phyloP scores from a whole-genome alignment of 2,797 vertebrate genomes.

The Lepus townsendii region DNA sequence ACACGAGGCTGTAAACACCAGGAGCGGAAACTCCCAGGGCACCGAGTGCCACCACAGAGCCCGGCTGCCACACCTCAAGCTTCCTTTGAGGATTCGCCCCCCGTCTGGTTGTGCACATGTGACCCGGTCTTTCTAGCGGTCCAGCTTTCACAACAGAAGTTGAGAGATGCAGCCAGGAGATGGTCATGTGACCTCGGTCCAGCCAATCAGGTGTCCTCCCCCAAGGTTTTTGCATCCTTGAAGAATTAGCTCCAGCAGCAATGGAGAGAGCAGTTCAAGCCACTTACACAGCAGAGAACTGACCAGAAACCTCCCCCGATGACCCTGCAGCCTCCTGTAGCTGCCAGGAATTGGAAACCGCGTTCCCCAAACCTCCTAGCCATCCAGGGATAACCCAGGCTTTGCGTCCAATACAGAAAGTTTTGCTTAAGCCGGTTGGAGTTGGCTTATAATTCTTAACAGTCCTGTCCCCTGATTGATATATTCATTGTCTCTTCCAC shows the following conservation, averaged over 20 bases:
- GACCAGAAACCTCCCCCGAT: neutral
- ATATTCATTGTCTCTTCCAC: conserved; percentile 29
- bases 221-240: neutral
- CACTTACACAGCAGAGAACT: neutral
- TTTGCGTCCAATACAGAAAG: neutral
- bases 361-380: conserved; percentile 55
- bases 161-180: neutral
- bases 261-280: neutral
- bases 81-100: neutral
- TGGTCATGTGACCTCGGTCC: neutral
- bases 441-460: conserved; percentile 54
- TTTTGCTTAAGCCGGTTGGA: conserved; percentile 4
- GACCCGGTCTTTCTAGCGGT: neutral
- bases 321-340: fast-evolving
- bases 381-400: neutral
- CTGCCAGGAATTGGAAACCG: conserved; percentile 9
- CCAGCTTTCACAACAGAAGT: neutral
- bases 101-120: fast-evolving
- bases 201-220: neutral
- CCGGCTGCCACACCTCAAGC: neutral
- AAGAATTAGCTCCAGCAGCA: neutral
- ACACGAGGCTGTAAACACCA: neutral
- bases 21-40: neutral
- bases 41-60: neutral
- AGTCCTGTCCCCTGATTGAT: neutral